Base-by-base conservation (phyloP, 2,888 invertebrate species). In the Alcis repandata region DNA sequence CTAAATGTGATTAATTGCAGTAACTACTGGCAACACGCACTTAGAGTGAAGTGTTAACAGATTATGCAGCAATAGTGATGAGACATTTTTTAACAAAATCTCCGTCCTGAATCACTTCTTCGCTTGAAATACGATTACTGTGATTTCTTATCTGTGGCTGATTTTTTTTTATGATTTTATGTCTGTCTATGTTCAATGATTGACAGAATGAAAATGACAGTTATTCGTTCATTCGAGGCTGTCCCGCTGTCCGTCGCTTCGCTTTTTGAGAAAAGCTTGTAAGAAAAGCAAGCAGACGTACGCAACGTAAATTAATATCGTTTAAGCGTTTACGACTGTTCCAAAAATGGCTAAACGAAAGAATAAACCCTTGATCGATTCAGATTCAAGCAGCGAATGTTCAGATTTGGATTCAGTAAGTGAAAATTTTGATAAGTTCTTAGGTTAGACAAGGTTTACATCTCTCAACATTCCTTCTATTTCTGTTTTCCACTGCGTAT, bases 341-440 rank as follows among this genome's bases (percentile, higher is more conserved):
- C 15, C 61, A 64, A 84, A 80, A 89, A 97, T 97, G 97, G 97
- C 96, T 77, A 97, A 97, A 93, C 94, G 97, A 75, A 97, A 97
- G 89, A 97, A 96, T 87, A 96, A 97, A 85, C 96, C 96, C 43
- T 91, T 97, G 70, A 96, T 97, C 76, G 97, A 97, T 85, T 97
- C 97, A 20, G 97, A 97, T 86, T 96, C 96, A 64, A 97, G 97
- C 87, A 96, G 96, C 87, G 96, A 96, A 77, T 96, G 95, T 73
- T 97, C 97, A 58, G 97, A 98, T 92, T 94, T 97, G 81, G 97
- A 97, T 88, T 96, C 97, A 79, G 97, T 97, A 94, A 96, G 96
- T 94, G 69, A 74, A 64, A 75, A 77, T 75, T 74, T 57, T 70
- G 61, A 68, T 65, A 70, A 80, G 78, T 78, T 76, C 45, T 69